Evolutionary conservation across 92 coral and sea anemone species (phyloP), one percentile per base, ranked within the genome.

Genomic region (Ricordea florida): DNA sequence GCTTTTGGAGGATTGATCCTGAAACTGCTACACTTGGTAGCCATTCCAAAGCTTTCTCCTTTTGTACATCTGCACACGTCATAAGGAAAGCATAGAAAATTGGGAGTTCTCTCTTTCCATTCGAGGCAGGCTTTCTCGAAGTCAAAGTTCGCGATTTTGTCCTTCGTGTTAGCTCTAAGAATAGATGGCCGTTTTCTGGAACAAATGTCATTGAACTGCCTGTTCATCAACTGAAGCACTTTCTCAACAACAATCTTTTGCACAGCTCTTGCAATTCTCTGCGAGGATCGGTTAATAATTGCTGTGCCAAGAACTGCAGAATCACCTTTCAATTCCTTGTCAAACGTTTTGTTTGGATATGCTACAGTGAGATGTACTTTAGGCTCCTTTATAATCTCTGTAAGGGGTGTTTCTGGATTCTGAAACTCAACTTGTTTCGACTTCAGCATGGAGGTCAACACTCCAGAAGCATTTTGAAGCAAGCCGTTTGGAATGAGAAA

Each of bases 301-400:
- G 61, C 62, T 47, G 59, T 44, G 57, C 69, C 55, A 43, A 38
- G 69, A 38, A 49, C 46, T 41, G 81, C 81, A 44, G 47, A 46
- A 14, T 62, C 61, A 28, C 42, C 63, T 43, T 27, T 74, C 35
- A 74, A 45, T 62, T 60, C 71, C 41, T 59, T 74, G 22, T 33
- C 71, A 44, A 61, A 18, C 31, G 70, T 42, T 58, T 74, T 74
- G 59, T 66, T 71, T 52, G 78, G 78, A 71, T 71, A 71, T 56
- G 18, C 49, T 15, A 72, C 79, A 72, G 56, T 76, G 22, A 62
- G 64, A 76, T 25, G 44, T 23, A 76, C 73, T 32, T 76, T 62
- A 13, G 73, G 28, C 45, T 62, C 60, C 31, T 44, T 10, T 32
- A 25, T 22, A 55, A 18, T 24, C 4, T 55, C 63, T 46, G 51